Evolutionary conservation across 2,797 vertebrate species (phyloP).

Genomic region (Alauda arvensis): DNA sequence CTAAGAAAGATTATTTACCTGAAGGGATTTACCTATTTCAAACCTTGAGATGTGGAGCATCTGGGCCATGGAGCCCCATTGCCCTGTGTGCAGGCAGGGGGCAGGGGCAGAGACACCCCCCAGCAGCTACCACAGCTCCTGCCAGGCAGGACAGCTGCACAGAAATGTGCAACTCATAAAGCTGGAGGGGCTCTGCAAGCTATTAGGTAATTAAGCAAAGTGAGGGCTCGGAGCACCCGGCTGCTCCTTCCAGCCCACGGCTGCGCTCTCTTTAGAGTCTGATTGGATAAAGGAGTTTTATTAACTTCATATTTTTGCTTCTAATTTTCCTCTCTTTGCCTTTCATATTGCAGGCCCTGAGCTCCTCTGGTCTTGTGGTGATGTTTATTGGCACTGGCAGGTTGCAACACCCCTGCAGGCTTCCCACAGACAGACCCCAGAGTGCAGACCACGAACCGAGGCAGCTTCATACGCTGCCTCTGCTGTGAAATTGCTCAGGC

Average conservation of each 20-base stretch:
- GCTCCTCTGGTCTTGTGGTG: conserved; percentile 55
- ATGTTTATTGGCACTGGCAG: conserved; percentile 67
- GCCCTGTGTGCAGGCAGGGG: neutral
- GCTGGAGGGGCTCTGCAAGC: conserved; percentile 61
- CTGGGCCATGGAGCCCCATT: neutral
- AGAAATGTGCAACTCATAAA: conserved; percentile 63
- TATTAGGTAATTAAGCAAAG: conserved; percentile 68
- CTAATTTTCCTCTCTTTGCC: conserved; percentile 67
- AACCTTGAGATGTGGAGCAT: neutral
- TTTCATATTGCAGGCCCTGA: conserved; percentile 56
- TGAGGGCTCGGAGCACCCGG: conserved; percentile 27
- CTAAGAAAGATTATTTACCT: neutral
- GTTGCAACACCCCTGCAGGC: conserved; percentile 50
- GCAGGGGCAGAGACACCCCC: neutral
- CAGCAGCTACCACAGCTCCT: neutral
- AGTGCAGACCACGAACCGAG: conserved; percentile 41
- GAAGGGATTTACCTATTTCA: neutral
- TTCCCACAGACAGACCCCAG: conserved; percentile 65
- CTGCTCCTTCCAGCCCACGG: conserved; percentile 36
- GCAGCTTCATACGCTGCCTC: conserved; percentile 30
- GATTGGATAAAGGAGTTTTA: conserved; percentile 73
- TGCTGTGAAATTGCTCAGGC: conserved; percentile 58
- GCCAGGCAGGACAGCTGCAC: conserved; percentile 35
- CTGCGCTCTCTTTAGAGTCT: conserved; percentile 54
- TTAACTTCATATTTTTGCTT: conserved; percentile 74